Percentiles rank a stretch among this genome's conserved stretches.
Evolutionary conservation across 2,113 vertebrate genomes (phyloP).

Genomic region (Alexandromys fortis): DNA sequence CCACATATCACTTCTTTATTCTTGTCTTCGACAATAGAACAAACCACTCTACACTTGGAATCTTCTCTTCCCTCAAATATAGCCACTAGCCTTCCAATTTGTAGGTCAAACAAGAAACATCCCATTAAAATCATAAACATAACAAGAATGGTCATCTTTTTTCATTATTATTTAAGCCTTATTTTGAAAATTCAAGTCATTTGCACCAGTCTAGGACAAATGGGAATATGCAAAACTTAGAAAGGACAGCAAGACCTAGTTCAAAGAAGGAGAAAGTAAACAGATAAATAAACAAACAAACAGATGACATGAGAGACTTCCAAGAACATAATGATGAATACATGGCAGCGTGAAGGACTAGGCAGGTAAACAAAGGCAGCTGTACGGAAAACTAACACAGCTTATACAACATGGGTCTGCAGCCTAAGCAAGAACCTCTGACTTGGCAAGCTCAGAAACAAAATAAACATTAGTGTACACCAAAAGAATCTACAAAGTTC

Average conservation of each 20-base stretch:
- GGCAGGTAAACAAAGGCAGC: not conserved
- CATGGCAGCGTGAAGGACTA: not conserved
- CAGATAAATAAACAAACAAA: not conserved
- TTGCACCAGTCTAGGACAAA: not conserved
- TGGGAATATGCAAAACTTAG: not conserved
- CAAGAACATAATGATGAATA: not conserved
- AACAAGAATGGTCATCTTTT: not conserved
- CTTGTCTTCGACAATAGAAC: not conserved
- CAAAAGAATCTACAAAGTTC: not conserved
- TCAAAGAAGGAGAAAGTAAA: not conserved
- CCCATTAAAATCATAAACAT: not conserved
- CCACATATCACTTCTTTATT: not conserved
- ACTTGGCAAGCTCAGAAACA: not conserved
- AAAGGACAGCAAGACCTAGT: not conserved
- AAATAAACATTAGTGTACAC: not conserved
- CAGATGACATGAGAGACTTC: not conserved
- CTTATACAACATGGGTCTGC: not conserved
- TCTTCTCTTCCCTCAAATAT: not conserved
- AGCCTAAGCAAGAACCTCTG: not conserved
- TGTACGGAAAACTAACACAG: not conserved
- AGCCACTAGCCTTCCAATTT: not conserved
- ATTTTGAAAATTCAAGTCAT: constrained; percentile 22
- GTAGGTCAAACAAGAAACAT: not conserved
- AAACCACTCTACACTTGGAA: not conserved
- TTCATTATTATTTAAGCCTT: not conserved